phyloP scores from a whole-genome alignment of 2,888 invertebrate species.

The Chymomyza fuscimana region DNA sequence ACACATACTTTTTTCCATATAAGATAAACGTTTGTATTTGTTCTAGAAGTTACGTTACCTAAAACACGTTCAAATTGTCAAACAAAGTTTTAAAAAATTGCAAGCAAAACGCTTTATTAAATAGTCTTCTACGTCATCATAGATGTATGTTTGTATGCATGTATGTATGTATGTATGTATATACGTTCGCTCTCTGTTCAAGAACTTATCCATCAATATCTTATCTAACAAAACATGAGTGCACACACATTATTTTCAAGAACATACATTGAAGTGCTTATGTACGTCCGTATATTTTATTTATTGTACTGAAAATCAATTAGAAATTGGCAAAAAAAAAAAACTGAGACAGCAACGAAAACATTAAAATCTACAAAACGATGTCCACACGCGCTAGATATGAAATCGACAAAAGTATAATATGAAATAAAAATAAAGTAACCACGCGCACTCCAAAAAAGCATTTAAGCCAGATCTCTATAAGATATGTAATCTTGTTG shows the following conservation, averaged over 20 bases:
- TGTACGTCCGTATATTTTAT: slow-evolving; percentile 4
- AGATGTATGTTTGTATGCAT: too few species aligned
- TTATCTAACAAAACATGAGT: slow-evolving; percentile 47
- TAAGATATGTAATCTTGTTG: too few species aligned
- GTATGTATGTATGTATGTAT: not conserved
- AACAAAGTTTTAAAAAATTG: not conserved
- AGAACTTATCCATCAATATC: slow-evolving; percentile 54
- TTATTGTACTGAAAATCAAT: slow-evolving; percentile 23
- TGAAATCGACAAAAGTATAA: too few species aligned
- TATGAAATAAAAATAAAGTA: too few species aligned
- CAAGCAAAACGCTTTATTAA: not conserved
- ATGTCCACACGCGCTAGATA: not conserved
- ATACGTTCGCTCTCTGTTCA: not conserved
- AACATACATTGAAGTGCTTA: slow-evolving; percentile 15
- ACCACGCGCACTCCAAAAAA: too few species aligned
- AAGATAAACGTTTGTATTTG: not conserved
- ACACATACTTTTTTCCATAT: not conserved
- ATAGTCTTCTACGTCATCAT: not conserved
- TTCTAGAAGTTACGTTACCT: not conserved
- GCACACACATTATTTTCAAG: not conserved
- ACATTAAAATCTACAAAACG: not conserved
- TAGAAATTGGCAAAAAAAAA: slow-evolving; percentile 35
- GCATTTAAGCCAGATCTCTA: too few species aligned
- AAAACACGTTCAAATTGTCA: too few species aligned
- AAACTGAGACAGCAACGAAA: slow-evolving; percentile 8